Conservation (phyloP, 2,113 vertebrate species). For the Furnarius figulus region DNA sequence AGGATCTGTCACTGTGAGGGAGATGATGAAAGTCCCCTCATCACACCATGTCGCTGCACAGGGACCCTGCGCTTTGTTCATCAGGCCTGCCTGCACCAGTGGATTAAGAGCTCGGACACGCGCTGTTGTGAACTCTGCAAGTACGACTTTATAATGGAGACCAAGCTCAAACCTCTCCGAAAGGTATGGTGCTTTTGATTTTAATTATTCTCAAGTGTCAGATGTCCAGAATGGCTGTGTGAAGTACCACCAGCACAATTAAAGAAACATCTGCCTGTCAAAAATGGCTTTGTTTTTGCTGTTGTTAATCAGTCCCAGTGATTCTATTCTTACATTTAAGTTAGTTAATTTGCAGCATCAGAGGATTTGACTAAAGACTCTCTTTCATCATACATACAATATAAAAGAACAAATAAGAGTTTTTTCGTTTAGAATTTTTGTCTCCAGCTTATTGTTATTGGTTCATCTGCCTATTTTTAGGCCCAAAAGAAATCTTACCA, state of each 20-base stretch:
- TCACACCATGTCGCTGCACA: constrained; percentile 93
- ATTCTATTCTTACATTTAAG: not conserved
- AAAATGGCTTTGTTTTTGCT: not conserved
- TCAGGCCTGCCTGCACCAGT: constrained; percentile 94
- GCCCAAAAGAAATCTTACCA: not conserved
- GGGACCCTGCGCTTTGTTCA: constrained; percentile 95
- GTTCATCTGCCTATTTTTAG: not conserved
- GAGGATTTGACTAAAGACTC: not conserved
- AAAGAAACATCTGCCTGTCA: not conserved
- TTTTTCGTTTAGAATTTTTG: not conserved
- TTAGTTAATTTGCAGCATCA: not conserved
- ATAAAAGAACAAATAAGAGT: not conserved
- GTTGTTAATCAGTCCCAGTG: not conserved
- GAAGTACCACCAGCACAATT: not conserved
- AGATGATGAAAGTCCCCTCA: constrained; percentile 92
- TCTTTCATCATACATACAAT: not conserved
- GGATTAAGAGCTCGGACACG: constrained; percentile 98
- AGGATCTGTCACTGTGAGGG: constrained; percentile 99
- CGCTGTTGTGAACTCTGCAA: constrained; percentile 99
- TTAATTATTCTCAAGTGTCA: not conserved
- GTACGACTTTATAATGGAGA: constrained; percentile 98
- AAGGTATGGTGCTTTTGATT: constrained; percentile 76
- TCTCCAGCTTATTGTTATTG: not conserved
- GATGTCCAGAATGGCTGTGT: not conserved
- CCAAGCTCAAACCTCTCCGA: constrained; percentile 91